These are phyloP conservation scores for Euschistus heros DNA, from an alignment of 1,140 invertebrate species.

Conservation along the genomic window DNA sequence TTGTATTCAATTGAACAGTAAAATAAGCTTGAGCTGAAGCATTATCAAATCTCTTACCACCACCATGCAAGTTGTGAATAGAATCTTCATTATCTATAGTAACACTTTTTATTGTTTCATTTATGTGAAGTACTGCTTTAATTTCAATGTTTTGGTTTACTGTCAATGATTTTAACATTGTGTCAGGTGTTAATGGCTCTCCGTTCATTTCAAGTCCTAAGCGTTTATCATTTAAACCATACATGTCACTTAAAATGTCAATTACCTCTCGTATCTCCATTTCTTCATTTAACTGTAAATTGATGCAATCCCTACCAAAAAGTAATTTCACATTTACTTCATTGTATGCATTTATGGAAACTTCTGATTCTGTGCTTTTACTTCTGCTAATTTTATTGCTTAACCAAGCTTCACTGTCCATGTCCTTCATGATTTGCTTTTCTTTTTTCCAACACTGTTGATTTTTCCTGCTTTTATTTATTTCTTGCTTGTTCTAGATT, in stretches of 20 bases:
- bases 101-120: not conserved
- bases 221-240: not conserved
- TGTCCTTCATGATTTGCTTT: too few species aligned
- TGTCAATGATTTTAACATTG: not conserved
- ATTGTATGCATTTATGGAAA: too few species aligned
- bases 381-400: too few species aligned
- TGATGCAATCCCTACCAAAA: not conserved
- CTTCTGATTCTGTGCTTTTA: too few species aligned
- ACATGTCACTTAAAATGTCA: not conserved
- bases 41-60: not conserved
- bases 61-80: too few species aligned
- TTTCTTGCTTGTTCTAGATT: too few species aligned
- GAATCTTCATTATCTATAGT: not conserved
- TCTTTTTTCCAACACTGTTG: too few species aligned
- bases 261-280: not conserved
- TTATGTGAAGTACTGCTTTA: constrained; percentile 1
- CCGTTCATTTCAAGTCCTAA: not conserved
- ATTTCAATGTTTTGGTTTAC: not conserved
- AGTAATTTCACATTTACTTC: too few species aligned
- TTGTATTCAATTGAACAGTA: not conserved
- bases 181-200: not conserved
- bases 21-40: not conserved
- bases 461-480: too few species aligned
- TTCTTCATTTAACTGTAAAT: not conserved
- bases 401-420: too few species aligned